Evolutionary conservation across 1,140 invertebrate species (phyloP).

Genomic region (Hyles vespertilio): DNA sequence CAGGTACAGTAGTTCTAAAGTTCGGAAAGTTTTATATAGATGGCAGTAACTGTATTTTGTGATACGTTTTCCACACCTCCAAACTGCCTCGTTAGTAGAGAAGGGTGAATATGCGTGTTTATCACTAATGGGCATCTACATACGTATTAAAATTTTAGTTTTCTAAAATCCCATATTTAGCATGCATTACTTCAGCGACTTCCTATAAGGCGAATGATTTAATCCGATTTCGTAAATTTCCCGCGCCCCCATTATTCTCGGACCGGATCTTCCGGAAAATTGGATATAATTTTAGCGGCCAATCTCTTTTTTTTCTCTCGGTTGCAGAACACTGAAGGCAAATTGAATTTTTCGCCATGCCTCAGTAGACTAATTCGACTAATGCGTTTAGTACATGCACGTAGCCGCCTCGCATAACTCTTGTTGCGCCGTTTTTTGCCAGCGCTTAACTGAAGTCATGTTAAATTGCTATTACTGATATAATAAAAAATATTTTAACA

Average conservation of each 20-base stretch:
- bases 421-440: slow-evolving; percentile 2
- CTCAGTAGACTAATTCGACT: slow-evolving; percentile 66
- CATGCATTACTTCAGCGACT: slow-evolving; percentile 32
- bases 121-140: no score
- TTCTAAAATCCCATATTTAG: slow-evolving; percentile 8
- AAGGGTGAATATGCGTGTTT: no score
- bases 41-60: no score
- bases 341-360: slow-evolving; percentile 71
- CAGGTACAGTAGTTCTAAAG: no score
- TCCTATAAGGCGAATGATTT: slow-evolving; percentile 43
- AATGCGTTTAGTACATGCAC: slow-evolving; percentile 64
- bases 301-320: slow-evolving; percentile 49
- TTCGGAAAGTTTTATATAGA: no score
- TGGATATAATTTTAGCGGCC: slow-evolving; percentile 64
- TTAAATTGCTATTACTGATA: neutral
- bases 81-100: no score
- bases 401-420: slow-evolving; percentile 20
- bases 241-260: slow-evolving; percentile 44
- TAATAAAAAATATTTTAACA: no score
- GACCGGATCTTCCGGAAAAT: slow-evolving; percentile 45
- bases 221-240: slow-evolving; percentile 59
- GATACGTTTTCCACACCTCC: no score
- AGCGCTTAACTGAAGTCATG: neutral
- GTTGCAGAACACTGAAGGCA: slow-evolving; percentile 47
- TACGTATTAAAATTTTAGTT: no score